These are phyloP conservation scores for Crossocerus cetratus DNA, from an alignment of 2,888 invertebrate species.

Conservation along the genomic window DNA sequence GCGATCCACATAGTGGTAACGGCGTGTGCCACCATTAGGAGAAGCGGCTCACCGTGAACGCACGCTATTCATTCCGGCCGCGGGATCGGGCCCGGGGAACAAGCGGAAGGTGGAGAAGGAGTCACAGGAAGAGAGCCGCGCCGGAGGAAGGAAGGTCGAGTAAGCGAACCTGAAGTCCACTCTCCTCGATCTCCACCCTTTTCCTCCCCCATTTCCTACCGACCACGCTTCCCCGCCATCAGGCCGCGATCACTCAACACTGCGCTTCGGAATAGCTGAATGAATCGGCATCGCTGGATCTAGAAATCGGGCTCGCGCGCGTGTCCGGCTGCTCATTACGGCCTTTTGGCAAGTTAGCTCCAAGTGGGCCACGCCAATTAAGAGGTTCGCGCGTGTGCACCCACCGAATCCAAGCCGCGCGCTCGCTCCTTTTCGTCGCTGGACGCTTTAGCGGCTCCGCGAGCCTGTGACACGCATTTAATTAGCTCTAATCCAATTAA, in stretches of 20 bases:
- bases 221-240: not conserved
- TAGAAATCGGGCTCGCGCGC: no score
- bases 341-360: no score
- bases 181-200: conserved; percentile 44
- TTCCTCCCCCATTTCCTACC: not conserved
- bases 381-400: conserved; percentile 43
- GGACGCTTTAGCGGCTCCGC: not conserved
- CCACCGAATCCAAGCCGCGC: conserved; percentile 40
- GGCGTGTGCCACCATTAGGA: conserved; percentile 74
- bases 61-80: conserved; percentile 71
- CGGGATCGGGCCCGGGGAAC: conserved; percentile 22
- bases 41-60: conserved; percentile 74
- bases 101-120: conserved; percentile 23
- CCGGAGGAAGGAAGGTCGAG: conserved; percentile 60
- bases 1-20: conserved; percentile 63
- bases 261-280: conserved; percentile 21
- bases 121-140: conserved; percentile 43
- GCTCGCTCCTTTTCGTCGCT: conserved; percentile 7
- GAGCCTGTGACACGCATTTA: conserved; percentile 17
- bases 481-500: conserved; percentile 51
- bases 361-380: conserved; percentile 59
- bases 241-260: conserved; percentile 21
- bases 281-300: no score
- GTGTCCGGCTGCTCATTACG: no score
- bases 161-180: conserved; percentile 62